Conservation (phyloP, 2,888 invertebrate species). For the Gymnoscelis rufifasciata region DNA sequence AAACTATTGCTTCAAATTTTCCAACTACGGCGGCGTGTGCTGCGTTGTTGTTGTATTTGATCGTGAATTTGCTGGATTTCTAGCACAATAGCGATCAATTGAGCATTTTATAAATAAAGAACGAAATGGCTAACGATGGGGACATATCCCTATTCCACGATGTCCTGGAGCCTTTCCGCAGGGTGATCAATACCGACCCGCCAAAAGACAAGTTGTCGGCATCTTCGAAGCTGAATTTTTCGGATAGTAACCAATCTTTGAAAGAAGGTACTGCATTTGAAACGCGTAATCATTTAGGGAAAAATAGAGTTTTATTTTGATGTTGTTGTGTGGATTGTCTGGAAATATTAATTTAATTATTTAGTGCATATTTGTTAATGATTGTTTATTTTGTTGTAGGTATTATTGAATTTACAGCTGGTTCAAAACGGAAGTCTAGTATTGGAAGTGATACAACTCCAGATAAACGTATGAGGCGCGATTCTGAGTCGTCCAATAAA, state of each 20-base stretch:
- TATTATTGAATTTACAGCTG: slow-evolving; percentile 50
- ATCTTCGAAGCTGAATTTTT: slow-evolving; percentile 67
- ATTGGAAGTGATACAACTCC: slow-evolving; percentile 53
- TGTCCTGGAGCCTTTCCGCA: slow-evolving; percentile 69
- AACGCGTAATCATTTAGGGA: background rate
- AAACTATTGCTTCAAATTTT: too few species aligned
- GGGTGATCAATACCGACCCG: slow-evolving; percentile 68
- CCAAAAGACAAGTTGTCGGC: slow-evolving; percentile 70
- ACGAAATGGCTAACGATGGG: slow-evolving; percentile 63
- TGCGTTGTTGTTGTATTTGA: too few species aligned
- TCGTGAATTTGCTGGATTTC: background rate
- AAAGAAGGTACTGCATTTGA: slow-evolving; percentile 55
- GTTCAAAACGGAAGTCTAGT: slow-evolving; percentile 67
- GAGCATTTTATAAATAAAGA: background rate
- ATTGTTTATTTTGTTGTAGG: slow-evolving; percentile 41
- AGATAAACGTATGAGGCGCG: slow-evolving; percentile 58
- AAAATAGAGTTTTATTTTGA: too few species aligned
- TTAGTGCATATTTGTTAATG: background rate
- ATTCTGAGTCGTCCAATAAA: slow-evolving; percentile 45
- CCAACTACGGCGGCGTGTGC: too few species aligned
- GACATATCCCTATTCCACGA: slow-evolving; percentile 71
- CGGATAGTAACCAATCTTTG: slow-evolving; percentile 64
- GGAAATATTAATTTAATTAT: too few species aligned
- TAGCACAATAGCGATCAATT: background rate
- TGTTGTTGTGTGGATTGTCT: too few species aligned